A percentile compares a stretch with the other conserved stretches of the same genome.
Evolutionary conservation across 2,113 vertebrate species (phyloP).

Genomic region (Pristiophorus japonicus): DNA sequence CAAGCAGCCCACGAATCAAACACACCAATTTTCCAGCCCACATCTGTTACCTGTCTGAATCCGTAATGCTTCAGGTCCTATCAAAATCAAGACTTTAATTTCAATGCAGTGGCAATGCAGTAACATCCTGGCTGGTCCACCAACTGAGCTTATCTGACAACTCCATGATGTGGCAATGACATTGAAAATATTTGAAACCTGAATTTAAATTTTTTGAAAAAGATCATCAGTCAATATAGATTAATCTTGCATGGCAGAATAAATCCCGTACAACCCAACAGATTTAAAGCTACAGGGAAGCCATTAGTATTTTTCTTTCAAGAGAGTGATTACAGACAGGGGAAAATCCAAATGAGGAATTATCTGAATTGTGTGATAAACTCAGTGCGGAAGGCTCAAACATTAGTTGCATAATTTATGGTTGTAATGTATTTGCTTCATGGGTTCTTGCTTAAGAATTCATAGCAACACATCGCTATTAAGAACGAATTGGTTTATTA

Average conservation of each 20-base stretch:
- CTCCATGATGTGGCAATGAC: background rate
- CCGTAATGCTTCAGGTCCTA: background rate
- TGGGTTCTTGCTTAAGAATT: too few species aligned
- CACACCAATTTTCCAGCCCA: too few species aligned
- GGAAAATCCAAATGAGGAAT: background rate
- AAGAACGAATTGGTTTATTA: too few species aligned
- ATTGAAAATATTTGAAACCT: background rate
- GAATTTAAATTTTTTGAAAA: background rate
- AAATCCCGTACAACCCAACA: background rate
- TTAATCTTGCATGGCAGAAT: background rate
- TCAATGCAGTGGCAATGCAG: background rate
- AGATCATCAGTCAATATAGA: background rate
- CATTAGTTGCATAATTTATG: background rate
- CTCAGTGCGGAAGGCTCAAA: background rate
- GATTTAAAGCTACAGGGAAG: constrained; percentile 18
- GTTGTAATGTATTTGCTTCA: too few species aligned
- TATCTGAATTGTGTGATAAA: background rate
- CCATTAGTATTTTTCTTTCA: constrained; percentile 22
- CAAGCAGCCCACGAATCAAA: background rate
- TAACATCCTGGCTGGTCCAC: background rate
- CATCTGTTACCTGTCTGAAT: background rate
- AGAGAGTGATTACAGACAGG: background rate
- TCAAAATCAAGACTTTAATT: background rate
- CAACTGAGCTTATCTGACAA: background rate
- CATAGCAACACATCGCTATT: too few species aligned